Base-by-base conservation (phyloP, 2,113 vertebrate genomes). In the Onychostruthus taczanowskii region DNA sequence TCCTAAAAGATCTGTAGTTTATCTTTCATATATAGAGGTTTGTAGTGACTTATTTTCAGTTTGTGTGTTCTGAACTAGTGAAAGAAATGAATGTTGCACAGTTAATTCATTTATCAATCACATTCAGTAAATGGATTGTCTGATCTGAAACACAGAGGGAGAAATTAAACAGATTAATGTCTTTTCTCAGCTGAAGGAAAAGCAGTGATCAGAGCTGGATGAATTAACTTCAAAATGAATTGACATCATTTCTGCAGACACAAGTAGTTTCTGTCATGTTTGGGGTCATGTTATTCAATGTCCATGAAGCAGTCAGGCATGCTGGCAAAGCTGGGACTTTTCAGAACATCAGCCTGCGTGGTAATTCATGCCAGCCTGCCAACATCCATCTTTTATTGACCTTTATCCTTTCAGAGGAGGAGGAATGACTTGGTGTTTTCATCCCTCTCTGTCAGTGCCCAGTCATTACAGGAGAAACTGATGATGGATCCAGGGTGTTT, bases 31-130 rank as follows among this genome's bases (percentile, higher is more conserved):
- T 49, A 41, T 7, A 68, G 37, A 46, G 26, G 20, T 75, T 82
- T 31, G 41, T 44, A 64, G 52, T 52, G 52, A 89, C 77, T 92
- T 81, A 78, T 89, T 97, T 92, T 44, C 66, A 82, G 35, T 75
- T 84, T 76, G 28, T 8, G 0, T 73, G 53, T 41, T 84, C 69
- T 53, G 52, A 84, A 61, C 49, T 47, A 64, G 26, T 50, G 49
- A 82, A 82, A 90, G 66, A 49, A 95, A 94, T 76, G 33, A 49
- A 75, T 75, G 47, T 15, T 47, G 37, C 20, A 10, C 56, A 82
- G 81, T 93, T 91, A 93, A 70, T 89, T 92, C 4, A 46, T 92
- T 72, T 84, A 82, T 92, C 87, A 94, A 94, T 94, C 94, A 88
- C 11, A 8, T 82, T 89, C 73, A 62, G 41, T 81, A 84, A 95